Conservation (phyloP, 2,888 invertebrate species). For the Polyommatus icarus region DNA sequence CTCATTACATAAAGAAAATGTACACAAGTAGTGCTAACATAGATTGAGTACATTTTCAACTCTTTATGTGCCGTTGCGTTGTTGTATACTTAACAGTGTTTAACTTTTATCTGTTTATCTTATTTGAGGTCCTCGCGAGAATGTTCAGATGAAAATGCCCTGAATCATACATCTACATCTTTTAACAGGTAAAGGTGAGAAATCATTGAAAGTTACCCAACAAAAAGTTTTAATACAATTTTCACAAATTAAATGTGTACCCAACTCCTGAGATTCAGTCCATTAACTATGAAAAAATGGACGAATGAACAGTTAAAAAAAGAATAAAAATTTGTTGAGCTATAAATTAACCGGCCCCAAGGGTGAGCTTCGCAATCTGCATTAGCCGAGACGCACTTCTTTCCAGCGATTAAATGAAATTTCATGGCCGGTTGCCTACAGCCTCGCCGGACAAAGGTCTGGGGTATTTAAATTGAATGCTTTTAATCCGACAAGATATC, state of each 20-base stretch:
- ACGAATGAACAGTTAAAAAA: constrained; percentile 71
- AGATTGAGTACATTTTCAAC: neutral
- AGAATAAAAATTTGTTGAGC: constrained; percentile 76
- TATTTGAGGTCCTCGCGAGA: neutral
- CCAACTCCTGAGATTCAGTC: constrained; percentile 52
- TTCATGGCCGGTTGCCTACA: constrained; percentile 73
- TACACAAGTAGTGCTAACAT: neutral
- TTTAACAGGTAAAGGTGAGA: neutral
- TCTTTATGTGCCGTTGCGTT: neutral
- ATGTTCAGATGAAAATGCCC: neutral
- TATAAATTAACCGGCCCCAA: constrained; percentile 71
- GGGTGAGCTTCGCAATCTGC: constrained; percentile 72
- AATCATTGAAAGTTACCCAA: constrained; percentile 4
- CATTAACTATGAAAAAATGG: constrained; percentile 60
- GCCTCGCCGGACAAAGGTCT: constrained; percentile 72
- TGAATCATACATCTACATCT: neutral
- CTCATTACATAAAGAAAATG: neutral
- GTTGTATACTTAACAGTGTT: neutral
- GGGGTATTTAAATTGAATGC: constrained; percentile 71
- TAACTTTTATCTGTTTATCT: neutral
- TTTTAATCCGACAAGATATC: constrained; percentile 59
- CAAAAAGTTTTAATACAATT: constrained; percentile 40
- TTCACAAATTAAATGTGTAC: constrained; percentile 49
- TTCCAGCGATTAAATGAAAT: constrained; percentile 76
- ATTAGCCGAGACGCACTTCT: constrained; percentile 76